phyloP scores from a whole-genome alignment of 1,140 invertebrate species.

The Antheraea mylitta region DNA sequence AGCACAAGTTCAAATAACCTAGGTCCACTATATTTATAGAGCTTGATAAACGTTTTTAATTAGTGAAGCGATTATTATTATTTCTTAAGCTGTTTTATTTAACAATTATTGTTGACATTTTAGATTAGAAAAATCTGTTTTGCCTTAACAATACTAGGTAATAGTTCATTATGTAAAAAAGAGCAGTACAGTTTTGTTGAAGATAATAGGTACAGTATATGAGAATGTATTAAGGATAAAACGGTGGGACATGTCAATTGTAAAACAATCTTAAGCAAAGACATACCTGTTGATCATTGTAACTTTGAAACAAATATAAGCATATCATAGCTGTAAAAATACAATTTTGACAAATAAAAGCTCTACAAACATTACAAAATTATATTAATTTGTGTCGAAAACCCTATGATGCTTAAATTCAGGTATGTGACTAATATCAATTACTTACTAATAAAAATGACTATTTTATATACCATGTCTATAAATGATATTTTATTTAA shows the following conservation, averaged over 20 bases:
- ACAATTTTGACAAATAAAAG: slow-evolving; percentile 85
- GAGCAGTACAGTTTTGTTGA: slow-evolving; percentile 73
- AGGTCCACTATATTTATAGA: slow-evolving; percentile 73
- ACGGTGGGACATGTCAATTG: slow-evolving; percentile 69
- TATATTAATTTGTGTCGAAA: slow-evolving; percentile 43
- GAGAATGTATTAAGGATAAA: slow-evolving; percentile 58
- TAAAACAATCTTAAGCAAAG: slow-evolving; percentile 59
- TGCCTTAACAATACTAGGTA: slow-evolving; percentile 76
- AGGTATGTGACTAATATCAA: slow-evolving; percentile 33
- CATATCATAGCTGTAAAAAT: slow-evolving; percentile 92
- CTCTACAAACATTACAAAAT: slow-evolving; percentile 80
- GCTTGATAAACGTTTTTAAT: slow-evolving; percentile 52
- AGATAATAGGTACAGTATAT: slow-evolving; percentile 63
- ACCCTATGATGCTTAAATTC: neutral
- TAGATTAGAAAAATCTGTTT: slow-evolving; percentile 76
- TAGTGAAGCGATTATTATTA: slow-evolving; percentile 40
- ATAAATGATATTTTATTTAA: slow-evolving; percentile 1
- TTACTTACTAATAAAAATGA: neutral
- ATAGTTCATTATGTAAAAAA: slow-evolving; percentile 71
- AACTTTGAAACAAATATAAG: slow-evolving; percentile 88
- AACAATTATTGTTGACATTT: slow-evolving; percentile 76
- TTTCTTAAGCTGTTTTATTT: slow-evolving; percentile 73
- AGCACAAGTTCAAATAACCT: slow-evolving; percentile 76
- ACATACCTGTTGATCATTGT: slow-evolving; percentile 78
- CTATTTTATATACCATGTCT: neutral